Base-by-base conservation (phyloP, 2,113 vertebrate genomes). In the Eretmochelys imbricata region DNA sequence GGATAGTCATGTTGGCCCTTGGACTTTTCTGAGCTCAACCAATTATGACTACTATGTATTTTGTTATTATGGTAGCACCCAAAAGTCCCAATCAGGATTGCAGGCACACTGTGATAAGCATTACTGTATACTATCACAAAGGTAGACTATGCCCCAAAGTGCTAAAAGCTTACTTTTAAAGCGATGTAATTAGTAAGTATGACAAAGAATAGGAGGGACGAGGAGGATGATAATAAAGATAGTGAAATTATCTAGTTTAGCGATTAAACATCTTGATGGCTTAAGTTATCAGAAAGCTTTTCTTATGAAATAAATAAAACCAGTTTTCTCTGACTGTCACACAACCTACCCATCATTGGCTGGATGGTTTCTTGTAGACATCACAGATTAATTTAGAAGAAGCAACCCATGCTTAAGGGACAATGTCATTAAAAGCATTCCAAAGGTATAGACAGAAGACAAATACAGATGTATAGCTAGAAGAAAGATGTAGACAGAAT, bases 11-110 rank as follows among this genome's bases (percentile, higher is more conserved):
- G 78, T 25, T 85, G 87, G 87, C 24, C 5, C 54, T 55, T 95
- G 75, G 29, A 88, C 78, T 98, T 95, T 92, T 90, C 22, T 29
- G 22, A 81, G 35, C n/a, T 92, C 85, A 94, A 90, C 81, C 91
- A 94, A 87, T 92, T 93, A 75, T 2, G 10, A 22, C 3, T 91
- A 87, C 85, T 85, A 62, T 46, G 76, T 93, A 84, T 85, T 86
- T 89, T 92, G 13, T 78, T 90, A 84, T 72, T 22, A 82, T 17
- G 48, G 13, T 80, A 42, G 90, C 29, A 72, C 7, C 1, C 17
- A 9, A 85, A 88, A 3, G 48, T 10, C 10, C 35, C 2, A 87
- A n/a, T 78, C 11, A 79, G 14, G 11, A 76, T 76, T 76, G 22
- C 20, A 7, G 10, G n/a, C 12, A 5, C 49, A 22, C 80, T 88